Conservation (phyloP, 2,113 vertebrate genomes). For the Montifringilla adamsi region DNA sequence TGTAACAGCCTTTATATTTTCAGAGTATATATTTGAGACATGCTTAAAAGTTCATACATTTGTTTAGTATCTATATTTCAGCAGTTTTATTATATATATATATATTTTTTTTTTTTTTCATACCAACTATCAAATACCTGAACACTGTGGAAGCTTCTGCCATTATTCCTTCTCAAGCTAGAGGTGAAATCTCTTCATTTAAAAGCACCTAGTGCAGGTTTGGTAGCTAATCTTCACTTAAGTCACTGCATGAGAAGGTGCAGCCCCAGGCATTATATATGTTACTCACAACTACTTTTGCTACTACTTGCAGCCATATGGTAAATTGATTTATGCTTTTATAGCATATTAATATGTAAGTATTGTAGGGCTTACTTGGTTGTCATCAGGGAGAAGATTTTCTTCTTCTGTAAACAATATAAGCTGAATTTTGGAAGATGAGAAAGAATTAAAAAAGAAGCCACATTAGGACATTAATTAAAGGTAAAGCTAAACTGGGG, state of each 20-base stretch:
- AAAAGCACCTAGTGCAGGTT: not conserved
- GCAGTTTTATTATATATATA: not conserved
- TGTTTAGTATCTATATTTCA: not conserved
- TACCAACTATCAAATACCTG: not conserved
- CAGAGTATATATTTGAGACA: not conserved
- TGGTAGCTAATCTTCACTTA: not conserved
- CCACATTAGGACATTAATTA: not conserved
- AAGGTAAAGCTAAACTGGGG: not conserved
- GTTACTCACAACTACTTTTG: not conserved
- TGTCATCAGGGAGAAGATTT: not conserved
- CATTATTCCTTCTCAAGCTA: not conserved
- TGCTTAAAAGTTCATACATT: not conserved
- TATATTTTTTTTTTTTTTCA: not conserved
- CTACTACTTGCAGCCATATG: not conserved
- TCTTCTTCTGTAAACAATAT: not conserved
- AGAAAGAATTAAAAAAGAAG: not conserved
- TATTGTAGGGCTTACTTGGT: not conserved
- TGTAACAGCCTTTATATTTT: not conserved
- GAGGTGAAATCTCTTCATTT: not conserved
- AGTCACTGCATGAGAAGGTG: not conserved
- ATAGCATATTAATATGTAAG: not conserved
- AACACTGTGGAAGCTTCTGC: not conserved
- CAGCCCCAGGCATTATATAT: not conserved
- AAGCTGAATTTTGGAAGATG: not conserved
- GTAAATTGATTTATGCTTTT: not conserved